Evolutionary conservation across 2,888 invertebrate genomes (phyloP), one percentile per base, ranked within the genome.

Genomic region (Mythimna ferrago): DNA sequence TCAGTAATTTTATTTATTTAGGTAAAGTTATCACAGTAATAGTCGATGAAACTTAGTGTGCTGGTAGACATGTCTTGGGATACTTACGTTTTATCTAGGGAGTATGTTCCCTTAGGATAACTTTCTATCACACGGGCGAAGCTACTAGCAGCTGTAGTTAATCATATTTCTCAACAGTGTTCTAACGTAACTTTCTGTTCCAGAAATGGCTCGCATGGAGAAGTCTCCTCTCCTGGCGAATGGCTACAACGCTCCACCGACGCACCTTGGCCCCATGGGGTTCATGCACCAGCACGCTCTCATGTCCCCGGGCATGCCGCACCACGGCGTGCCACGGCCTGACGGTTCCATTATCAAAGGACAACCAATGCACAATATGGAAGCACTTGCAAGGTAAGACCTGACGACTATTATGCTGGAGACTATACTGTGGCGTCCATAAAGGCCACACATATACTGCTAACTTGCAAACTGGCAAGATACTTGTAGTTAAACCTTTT

Each of bases 191-290:
- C 1, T 0, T 35, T 80, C 90, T 89, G 84, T 94, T 94, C 66
- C 97, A 98, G 98, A 98, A 96, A 98, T 98, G 95, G 98, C 98
- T 66, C 97, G 98, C 85, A 96, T 99, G 97, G 99, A 99, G 94
- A 99, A 99, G 94, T 98, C 99, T 32, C 99, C 99, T 48, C 97
- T 99, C 57, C 97, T 99, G 87, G 98, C 99, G 77, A 99, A 99
- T 92, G 99, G 99, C 81, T 99, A 99, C 97, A 99, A 99, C 95
- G 99, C 99, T 86, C 99, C 99, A 76, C 99, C 99, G 74, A 98
- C 98, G 78, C 98, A 98, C 94, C 97, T 98, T 87, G 98, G 98
- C 92, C 99, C 99, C 90, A 98, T 99, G 98, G 99, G 98, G 91
- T 98, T 99, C 96, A 98, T 99, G 98, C 98, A 98, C 93, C 97